Conservation (phyloP, 2,797 vertebrate genomes). For the Tachyglossus aculeatus region DNA sequence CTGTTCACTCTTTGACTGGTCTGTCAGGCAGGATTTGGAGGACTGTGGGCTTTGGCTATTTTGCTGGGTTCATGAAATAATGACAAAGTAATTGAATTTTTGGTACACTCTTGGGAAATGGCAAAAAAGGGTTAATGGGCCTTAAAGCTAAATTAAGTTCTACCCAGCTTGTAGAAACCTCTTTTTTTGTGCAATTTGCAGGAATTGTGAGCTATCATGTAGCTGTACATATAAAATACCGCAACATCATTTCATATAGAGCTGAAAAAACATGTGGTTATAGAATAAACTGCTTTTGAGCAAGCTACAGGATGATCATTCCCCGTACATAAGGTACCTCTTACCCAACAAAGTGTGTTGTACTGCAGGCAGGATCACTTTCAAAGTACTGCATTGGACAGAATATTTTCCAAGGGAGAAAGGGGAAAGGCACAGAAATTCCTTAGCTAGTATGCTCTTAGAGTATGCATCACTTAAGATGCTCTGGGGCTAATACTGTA, state of each 20-base stretch:
- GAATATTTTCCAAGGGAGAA: conserved; percentile 40
- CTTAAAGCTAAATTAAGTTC: background rate
- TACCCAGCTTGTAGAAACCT: background rate
- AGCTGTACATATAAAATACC: background rate
- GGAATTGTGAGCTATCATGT: background rate
- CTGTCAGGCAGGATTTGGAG: too few species aligned
- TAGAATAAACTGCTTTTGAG: background rate
- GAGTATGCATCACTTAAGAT: conserved; percentile 54
- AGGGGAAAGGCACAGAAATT: conserved; percentile 41
- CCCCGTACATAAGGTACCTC: background rate
- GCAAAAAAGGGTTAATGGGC: background rate
- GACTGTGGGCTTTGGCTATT: background rate
- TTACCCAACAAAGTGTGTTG: too few species aligned
- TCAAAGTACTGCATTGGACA: conserved; percentile 9
- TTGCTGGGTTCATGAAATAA: conserved; percentile 11
- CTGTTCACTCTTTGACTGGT: too few species aligned
- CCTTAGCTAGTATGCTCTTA: conserved; percentile 31
- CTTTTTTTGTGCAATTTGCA: background rate
- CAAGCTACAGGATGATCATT: background rate
- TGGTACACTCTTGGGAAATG: background rate
- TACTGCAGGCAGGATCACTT: conserved; percentile 30
- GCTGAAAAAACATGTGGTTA: background rate
- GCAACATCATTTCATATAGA: background rate
- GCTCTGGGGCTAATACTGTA: conserved; percentile 51
- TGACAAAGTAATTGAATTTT: conserved; percentile 11